These are phyloP conservation scores for Scalopus aquaticus DNA, from an alignment of 2,113 vertebrate genomes.

Conservation along the genomic window DNA sequence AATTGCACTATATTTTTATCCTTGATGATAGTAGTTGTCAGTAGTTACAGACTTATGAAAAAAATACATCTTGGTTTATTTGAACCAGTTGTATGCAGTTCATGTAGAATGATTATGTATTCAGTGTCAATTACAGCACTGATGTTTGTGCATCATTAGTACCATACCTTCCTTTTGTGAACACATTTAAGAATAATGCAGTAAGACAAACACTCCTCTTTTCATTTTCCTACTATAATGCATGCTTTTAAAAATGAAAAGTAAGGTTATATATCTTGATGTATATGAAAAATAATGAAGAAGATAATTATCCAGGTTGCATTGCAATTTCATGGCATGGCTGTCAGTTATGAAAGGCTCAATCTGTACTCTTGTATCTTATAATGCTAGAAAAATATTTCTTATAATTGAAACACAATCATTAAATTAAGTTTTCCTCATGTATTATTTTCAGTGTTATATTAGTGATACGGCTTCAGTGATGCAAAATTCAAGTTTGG, in stretches of 20 bases:
- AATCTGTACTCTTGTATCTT: constrained; percentile 71
- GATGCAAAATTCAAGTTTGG: constrained; percentile 46
- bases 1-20: constrained; percentile 23
- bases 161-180: constrained; percentile 71
- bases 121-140: constrained; percentile 54
- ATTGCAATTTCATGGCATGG: constrained; percentile 73
- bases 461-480: constrained; percentile 50
- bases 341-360: constrained; percentile 81
- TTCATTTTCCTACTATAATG: constrained; percentile 71
- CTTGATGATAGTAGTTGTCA: constrained; percentile 16
- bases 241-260: constrained; percentile 78
- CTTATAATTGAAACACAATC: constrained; percentile 79
- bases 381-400: constrained; percentile 76
- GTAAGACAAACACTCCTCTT: constrained; percentile 69
- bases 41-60: constrained; percentile 7
- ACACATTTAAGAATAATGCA: constrained; percentile 68
- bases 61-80: constrained; percentile 52
- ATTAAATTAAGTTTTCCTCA: constrained; percentile 81
- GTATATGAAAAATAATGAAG: constrained; percentile 83
- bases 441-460: constrained; percentile 72
- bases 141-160: constrained; percentile 68
- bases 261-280: constrained; percentile 75
- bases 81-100: constrained; percentile 43
- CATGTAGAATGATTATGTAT: constrained; percentile 57
- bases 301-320: constrained; percentile 80